A percentile compares a stretch with the other conserved stretches of the same genome.
Conservation (phyloP, 2,888 invertebrate species). For the Acronicta aceris region DNA sequence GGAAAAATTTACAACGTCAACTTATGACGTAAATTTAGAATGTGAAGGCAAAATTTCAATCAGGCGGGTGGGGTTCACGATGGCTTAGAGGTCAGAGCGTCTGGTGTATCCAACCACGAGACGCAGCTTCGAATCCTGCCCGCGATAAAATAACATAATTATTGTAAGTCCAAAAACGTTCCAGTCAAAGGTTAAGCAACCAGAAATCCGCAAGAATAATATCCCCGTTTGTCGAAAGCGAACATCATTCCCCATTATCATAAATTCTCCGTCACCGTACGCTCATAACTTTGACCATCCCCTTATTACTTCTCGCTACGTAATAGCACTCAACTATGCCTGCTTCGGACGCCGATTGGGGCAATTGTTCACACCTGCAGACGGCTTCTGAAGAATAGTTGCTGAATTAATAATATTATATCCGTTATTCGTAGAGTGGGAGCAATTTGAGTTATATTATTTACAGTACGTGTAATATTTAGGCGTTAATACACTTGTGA, state of each 20-base stretch:
- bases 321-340: constrained; percentile 47
- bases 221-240: constrained; percentile 7
- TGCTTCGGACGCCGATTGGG: constrained; percentile 41
- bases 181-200: neutral
- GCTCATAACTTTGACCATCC: constrained; percentile 36
- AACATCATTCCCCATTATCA: constrained; percentile 24
- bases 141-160: too few relatives aligned
- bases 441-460: neutral
- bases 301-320: constrained; percentile 40
- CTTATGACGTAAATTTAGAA: too few relatives aligned
- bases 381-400: constrained; percentile 31
- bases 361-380: constrained; percentile 54
- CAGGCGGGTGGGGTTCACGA: too few relatives aligned
- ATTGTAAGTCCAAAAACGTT: neutral
- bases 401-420: constrained; percentile 46
- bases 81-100: too few relatives aligned
- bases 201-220: constrained; percentile 4
- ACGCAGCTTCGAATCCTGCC: too few relatives aligned
- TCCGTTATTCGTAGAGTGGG: neutral
- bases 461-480: neutral
- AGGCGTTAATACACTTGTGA: too few relatives aligned
- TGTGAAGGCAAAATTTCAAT: too few relatives aligned
- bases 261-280: constrained; percentile 37
- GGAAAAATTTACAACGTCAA: too few relatives aligned
- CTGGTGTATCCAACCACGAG: too few relatives aligned